A percentile compares a stretch with the other conserved stretches of the same genome.
phyloP scores from a whole-genome alignment of 2,797 vertebrate species.

The Arrhamphus sclerolepis region DNA sequence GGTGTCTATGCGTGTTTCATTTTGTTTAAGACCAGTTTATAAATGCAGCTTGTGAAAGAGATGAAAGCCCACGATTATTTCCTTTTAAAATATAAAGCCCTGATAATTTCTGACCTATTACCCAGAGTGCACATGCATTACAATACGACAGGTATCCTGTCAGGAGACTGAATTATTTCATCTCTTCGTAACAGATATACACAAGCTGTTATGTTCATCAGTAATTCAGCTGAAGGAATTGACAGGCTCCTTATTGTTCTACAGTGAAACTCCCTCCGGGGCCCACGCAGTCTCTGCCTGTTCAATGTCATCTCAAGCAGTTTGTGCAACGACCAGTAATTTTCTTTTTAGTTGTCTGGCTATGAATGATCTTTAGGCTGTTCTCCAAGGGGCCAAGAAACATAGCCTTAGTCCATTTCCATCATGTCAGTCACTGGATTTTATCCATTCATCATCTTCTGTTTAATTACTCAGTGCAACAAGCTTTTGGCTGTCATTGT shows the following conservation, averaged over 20 bases:
- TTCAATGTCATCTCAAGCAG: conserved; percentile 47
- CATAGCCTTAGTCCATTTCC: conserved; percentile 50
- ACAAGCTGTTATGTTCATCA: conserved; percentile 58
- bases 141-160: conserved; percentile 10
- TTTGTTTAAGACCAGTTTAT: neutral
- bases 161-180: conserved; percentile 26
- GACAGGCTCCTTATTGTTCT: conserved; percentile 59
- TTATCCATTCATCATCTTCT: conserved; percentile 69
- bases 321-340: conserved; percentile 52
- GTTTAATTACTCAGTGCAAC: conserved; percentile 67
- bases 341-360: conserved; percentile 54
- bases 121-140: conserved; percentile 5
- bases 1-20: conserved; percentile 14
- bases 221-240: conserved; percentile 42
- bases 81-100: neutral
- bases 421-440: conserved; percentile 65
- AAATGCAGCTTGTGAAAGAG: conserved; percentile 1
- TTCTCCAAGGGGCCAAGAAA: conserved; percentile 39
- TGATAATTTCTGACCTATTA: neutral
- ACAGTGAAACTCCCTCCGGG: conserved; percentile 37
- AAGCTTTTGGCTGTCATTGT: conserved; percentile 55
- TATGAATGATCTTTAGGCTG: conserved; percentile 33
- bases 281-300: conserved; percentile 34
- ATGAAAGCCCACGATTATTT: neutral
- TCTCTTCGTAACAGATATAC: conserved; percentile 35